These are phyloP conservation scores for Sylvilagus bachmani DNA, from an alignment of 2,113 vertebrate species.

Conservation along the genomic window DNA sequence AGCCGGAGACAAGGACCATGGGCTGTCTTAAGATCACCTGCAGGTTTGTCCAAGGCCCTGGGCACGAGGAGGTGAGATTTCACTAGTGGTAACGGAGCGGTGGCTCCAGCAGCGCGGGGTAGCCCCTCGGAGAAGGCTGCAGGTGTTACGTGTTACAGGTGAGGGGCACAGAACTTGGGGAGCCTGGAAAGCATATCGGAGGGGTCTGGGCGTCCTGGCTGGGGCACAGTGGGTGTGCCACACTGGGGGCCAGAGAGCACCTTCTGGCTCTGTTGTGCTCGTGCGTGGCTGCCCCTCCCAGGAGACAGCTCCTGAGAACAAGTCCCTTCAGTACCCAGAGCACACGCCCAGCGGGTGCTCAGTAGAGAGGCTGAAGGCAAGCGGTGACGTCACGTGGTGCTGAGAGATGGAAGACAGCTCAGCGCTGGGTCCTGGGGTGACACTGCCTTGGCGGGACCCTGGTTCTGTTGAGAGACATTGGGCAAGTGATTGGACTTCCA, in stretches of 20 bases:
- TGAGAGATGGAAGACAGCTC: background rate
- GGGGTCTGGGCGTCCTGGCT: background rate
- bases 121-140: background rate
- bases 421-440: background rate
- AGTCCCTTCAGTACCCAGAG: too few species aligned
- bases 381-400: background rate
- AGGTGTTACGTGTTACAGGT: background rate
- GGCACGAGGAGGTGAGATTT: background rate
- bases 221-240: background rate
- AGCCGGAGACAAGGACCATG: background rate
- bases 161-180: background rate
- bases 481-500: background rate
- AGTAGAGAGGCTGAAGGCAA: background rate
- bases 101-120: background rate
- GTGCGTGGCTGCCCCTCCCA: background rate
- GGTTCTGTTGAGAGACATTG: background rate
- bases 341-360: background rate
- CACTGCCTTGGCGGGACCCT: background rate
- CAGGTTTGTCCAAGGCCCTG: background rate
- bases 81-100: background rate
- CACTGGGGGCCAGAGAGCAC: background rate
- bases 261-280: background rate
- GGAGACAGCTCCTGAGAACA: background rate
- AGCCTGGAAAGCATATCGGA: background rate
- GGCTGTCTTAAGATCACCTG: background rate